Percentiles rank a stretch among this genome's conserved stretches.
Evolutionary conservation across 2,888 invertebrate genomes (phyloP).

Genomic region (Epinotia brunnichana): DNA sequence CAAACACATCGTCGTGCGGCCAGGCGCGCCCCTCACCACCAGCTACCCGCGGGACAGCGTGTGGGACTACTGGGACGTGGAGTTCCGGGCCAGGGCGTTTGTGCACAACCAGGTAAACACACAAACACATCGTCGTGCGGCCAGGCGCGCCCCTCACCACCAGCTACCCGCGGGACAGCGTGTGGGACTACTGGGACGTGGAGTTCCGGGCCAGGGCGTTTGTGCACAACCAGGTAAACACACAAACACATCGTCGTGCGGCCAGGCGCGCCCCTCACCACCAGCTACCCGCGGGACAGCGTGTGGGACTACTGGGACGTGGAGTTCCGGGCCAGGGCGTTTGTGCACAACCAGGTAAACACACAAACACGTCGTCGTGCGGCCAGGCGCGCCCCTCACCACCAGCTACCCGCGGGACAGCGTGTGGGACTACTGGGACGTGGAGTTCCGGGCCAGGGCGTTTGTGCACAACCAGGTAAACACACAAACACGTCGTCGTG

Average conservation of each 20-base stretch:
- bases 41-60: constrained; percentile 56
- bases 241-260: constrained; percentile 79
- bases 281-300: constrained; percentile 68
- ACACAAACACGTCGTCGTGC: too few relatives aligned
- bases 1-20: too few relatives aligned
- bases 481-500: constrained; percentile 63
- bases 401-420: constrained; percentile 64
- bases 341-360: constrained; percentile 91
- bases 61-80: not conserved
- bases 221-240: constrained; percentile 90
- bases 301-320: constrained; percentile 87
- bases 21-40: constrained; percentile 78
- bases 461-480: not conserved
- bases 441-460: not conserved
- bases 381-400: constrained; percentile 73
- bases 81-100: not conserved
- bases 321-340: constrained; percentile 85
- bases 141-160: constrained; percentile 79
- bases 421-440: too few relatives aligned
- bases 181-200: constrained; percentile 87
- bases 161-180: constrained; percentile 62
- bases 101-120: not conserved
- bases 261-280: constrained; percentile 77
- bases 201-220: constrained; percentile 86
- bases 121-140: constrained; percentile 68